Evolutionary conservation across 64 coral and sea anemone species (phyloP), one percentile per base, ranked within the genome.

Genomic region (Platygyra sinensis): DNA sequence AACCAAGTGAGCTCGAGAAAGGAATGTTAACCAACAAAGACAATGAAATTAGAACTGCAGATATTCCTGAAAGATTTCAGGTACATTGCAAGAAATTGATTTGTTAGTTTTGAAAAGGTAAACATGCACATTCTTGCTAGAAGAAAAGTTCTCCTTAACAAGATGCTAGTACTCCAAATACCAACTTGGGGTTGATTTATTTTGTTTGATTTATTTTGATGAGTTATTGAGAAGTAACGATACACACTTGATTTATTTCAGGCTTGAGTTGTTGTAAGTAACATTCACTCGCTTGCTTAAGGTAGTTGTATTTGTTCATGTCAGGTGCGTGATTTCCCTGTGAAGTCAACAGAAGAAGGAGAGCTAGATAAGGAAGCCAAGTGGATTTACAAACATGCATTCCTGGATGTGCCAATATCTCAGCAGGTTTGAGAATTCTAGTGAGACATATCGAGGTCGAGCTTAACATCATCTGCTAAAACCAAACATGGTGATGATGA

Each of bases 1-100:
- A 99, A 89, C 96, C 96, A 86, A 99, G 96, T 99, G 96, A 99
- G 79, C 78, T 99, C 64, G 96, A 99, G 55, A 99, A 99, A 55
- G 94, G 94, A 31, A 93, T 95, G 91, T 93, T 99, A 50, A 99
- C 96, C 28, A 89, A 86, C 60, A 93, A 76, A 72, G 96, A 99
- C 78, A 92, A 89, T 88, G 87, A 95, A 75, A 93, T 99, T 25
- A 91, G 90, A 67, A 88, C 87, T 32, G 92, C 87, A 29, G 96
- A 99, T 73, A 78, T 99, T 29, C 96, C 96, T 60, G 96, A 99
- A 78, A 90, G 94, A 73, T 99, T 99, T 81, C 94, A 95, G 90
- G 96, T 98, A 80, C 38, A 13, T 3, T 24, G 31, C 67, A 38
- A 55, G 65, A 61, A 63, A 50, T 57, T 50, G 22, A 15, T 30